phyloP scores from a whole-genome alignment of 1,140 invertebrate species.

The Leptestheria dahalacensis region DNA sequence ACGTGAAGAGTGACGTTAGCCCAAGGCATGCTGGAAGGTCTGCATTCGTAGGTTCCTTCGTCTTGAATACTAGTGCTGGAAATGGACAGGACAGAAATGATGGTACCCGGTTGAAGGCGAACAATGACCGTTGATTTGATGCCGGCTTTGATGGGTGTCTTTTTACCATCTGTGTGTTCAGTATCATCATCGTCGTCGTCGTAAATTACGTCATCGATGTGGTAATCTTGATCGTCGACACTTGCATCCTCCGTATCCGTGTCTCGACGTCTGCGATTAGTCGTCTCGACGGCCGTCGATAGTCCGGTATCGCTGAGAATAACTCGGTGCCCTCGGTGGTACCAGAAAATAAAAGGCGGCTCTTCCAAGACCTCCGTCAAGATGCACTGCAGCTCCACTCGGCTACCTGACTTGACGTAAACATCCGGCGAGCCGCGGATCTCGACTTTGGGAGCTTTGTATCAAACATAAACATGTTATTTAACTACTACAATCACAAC shows the following conservation, averaged over 20 bases:
- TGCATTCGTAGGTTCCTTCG: slow-evolving; percentile 8
- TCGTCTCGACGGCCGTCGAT: neutral
- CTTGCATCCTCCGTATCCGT: neutral
- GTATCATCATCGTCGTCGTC: neutral
- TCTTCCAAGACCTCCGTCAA: slow-evolving; percentile 14
- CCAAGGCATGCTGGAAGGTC: slow-evolving; percentile 9
- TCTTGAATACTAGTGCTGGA: slow-evolving; percentile 3
- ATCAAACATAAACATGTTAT: too few relatives aligned
- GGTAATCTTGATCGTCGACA: neutral
- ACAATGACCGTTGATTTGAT: slow-evolving; percentile 11
- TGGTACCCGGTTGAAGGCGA: slow-evolving; percentile 3
- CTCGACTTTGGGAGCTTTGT: slow-evolving; percentile 9
- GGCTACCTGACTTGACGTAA: slow-evolving; percentile 14
- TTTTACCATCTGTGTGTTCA: neutral
- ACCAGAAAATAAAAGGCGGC: slow-evolving; percentile 15
- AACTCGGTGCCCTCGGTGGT: neutral
- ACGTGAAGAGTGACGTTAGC: slow-evolving; percentile 15
- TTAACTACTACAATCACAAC: too few relatives aligned
- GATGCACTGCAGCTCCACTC: slow-evolving; percentile 11
- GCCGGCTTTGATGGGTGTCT: neutral
- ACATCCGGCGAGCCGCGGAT: slow-evolving; percentile 13
- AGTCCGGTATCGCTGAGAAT: neutral
- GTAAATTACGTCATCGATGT: neutral
- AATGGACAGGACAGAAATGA: slow-evolving; percentile 11
- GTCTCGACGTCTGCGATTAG: neutral